phyloP scores from a whole-genome alignment of 2,888 invertebrate species.

The Theretra japonica region DNA sequence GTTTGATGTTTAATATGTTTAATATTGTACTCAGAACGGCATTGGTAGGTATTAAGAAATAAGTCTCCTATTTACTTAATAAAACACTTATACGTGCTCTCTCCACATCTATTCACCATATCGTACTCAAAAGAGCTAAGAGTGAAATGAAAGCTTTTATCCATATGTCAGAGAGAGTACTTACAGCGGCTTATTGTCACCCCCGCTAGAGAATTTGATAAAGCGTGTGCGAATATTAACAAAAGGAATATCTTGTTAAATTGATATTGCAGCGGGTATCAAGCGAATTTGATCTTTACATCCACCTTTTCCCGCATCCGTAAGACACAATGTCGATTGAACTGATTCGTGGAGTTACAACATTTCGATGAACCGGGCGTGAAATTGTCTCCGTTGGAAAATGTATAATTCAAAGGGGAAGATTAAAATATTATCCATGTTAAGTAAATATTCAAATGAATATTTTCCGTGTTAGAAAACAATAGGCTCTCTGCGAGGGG shows the following conservation, averaged over 20 bases:
- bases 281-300: constrained; percentile 62
- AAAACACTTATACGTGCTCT: constrained; percentile 25
- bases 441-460: constrained; percentile 86
- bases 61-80: constrained; percentile 18
- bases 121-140: constrained; percentile 80
- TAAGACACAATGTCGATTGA: constrained; percentile 61
- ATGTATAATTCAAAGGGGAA: constrained; percentile 85
- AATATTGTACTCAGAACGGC: background rate
- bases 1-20: no score
- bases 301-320: constrained; percentile 38
- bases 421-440: constrained; percentile 86
- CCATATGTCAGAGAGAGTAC: constrained; percentile 84
- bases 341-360: constrained; percentile 56
- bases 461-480: constrained; percentile 86
- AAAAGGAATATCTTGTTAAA: constrained; percentile 86
- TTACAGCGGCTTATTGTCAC: constrained; percentile 85
- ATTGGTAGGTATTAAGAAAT: background rate
- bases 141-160: constrained; percentile 85
- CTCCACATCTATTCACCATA: constrained; percentile 55
- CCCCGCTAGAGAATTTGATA: constrained; percentile 85
- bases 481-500: constrained; percentile 74
- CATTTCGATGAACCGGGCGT: constrained; percentile 70
- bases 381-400: constrained; percentile 85
- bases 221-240: constrained; percentile 86
- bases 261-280: constrained; percentile 72